Evolutionary conservation across 2,797 vertebrate genomes (phyloP).

Genomic region (Artibeus jamaicensis): DNA sequence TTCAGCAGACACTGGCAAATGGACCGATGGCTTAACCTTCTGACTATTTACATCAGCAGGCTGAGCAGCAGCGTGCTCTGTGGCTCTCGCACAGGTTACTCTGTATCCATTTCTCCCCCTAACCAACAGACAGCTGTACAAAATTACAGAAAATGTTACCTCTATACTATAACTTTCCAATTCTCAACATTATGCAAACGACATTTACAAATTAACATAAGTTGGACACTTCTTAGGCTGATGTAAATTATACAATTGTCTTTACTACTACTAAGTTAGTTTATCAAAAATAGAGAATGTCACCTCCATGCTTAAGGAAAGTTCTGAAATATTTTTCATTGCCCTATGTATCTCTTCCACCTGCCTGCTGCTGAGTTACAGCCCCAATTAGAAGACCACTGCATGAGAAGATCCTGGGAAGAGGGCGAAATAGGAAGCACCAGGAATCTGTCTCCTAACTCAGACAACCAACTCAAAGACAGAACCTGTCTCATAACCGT

Average conservation of each 20-base stretch:
- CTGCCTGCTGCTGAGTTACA: background rate
- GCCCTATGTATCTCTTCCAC: background rate
- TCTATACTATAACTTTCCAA: background rate
- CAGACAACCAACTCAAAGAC: background rate
- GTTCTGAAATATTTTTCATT: conserved; percentile 19
- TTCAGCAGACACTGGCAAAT: conserved; percentile 66
- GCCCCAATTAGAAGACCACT: background rate
- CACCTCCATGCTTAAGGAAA: background rate
- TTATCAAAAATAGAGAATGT: conserved; percentile 4
- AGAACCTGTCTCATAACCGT: background rate
- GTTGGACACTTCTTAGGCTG: background rate
- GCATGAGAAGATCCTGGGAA: background rate
- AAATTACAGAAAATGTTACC: conserved; percentile 21
- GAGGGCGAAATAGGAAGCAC: background rate
- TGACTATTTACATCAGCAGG: background rate
- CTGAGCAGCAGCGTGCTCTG: background rate
- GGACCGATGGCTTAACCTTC: conserved; percentile 77
- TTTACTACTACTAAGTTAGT: conserved; percentile 29
- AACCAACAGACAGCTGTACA: background rate
- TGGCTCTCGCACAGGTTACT: background rate
- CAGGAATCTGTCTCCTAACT: background rate
- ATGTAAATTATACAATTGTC: background rate
- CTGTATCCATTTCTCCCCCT: background rate
- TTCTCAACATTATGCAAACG: background rate
- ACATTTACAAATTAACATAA: conserved; percentile 23